Percentiles rank a stretch among this genome's conserved stretches.
Conservation (phyloP, 2,888 invertebrate genomes). For the Diogma glabrata region DNA sequence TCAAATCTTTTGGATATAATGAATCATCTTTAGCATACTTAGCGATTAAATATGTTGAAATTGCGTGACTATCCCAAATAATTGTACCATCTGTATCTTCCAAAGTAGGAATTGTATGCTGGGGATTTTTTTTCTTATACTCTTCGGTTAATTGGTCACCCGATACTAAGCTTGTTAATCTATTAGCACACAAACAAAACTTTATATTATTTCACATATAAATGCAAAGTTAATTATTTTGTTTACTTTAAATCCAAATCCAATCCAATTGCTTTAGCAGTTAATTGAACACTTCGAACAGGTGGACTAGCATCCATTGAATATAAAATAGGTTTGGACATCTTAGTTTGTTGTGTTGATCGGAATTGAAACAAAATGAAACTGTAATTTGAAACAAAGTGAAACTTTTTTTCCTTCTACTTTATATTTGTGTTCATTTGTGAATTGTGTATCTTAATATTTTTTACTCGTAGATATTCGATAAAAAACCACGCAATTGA, state of each 20-base stretch:
- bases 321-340: slow-evolving; percentile 7
- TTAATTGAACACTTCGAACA: background rate
- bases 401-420: no score
- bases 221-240: background rate
- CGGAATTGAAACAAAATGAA: no score
- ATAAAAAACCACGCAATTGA: no score
- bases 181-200: no score
- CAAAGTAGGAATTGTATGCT: background rate
- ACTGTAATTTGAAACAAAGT: no score
- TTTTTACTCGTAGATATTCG: no score
- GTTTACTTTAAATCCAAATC: slow-evolving; percentile 11
- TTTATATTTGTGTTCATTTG: no score
- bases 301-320: background rate
- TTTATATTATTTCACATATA: background rate
- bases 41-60: slow-evolving; percentile 1
- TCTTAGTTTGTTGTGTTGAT: background rate
- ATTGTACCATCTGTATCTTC: background rate
- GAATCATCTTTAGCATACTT: background rate
- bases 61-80: slow-evolving; percentile 5
- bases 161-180: no score
- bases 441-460: no score
- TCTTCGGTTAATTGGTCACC: background rate
- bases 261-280: background rate
- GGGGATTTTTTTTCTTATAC: slow-evolving; percentile 5
- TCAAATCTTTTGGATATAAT: slow-evolving; percentile 3